Conservation (phyloP, 1,140 invertebrate genomes). For the Drosophila kikkawai region DNA sequence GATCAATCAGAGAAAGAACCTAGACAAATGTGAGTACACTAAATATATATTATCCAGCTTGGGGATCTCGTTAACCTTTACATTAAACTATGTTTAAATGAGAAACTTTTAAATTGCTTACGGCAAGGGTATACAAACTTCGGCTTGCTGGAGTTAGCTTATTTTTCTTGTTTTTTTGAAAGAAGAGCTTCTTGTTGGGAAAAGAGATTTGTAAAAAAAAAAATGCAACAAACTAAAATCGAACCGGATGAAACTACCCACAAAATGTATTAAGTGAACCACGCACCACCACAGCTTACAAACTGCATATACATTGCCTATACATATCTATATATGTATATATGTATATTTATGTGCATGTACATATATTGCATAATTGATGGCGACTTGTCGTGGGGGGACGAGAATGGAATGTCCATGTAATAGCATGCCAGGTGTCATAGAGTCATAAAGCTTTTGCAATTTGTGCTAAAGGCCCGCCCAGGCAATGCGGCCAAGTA, state of each 20-base stretch:
- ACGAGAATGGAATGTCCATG: constrained; percentile 61
- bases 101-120: no score
- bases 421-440: constrained; percentile 61
- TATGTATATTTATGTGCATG: constrained; percentile 29
- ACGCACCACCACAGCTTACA: constrained; percentile 7
- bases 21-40: no score
- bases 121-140: no score
- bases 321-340: constrained; percentile 5
- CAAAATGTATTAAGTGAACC: constrained; percentile 12
- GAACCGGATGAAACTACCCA: constrained; percentile 37
- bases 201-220: background rate
- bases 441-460: constrained; percentile 51
- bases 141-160: no score
- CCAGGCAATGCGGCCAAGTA: constrained; percentile 6
- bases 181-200: background rate
- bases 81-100: no score
- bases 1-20: no score
- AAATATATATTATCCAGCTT: no score
- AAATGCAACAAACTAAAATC: background rate
- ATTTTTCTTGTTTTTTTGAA: background rate
- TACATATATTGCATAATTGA: constrained; percentile 65
- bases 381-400: constrained; percentile 30
- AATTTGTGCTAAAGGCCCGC: constrained; percentile 30
- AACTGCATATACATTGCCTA: constrained; percentile 39
- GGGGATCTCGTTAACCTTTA: no score